Evolutionary conservation across 37 sponge, comb jelly and placozoan genomes (phyloP), one percentile per base, ranked within the genome.

Genomic region (Geodia barretti): DNA sequence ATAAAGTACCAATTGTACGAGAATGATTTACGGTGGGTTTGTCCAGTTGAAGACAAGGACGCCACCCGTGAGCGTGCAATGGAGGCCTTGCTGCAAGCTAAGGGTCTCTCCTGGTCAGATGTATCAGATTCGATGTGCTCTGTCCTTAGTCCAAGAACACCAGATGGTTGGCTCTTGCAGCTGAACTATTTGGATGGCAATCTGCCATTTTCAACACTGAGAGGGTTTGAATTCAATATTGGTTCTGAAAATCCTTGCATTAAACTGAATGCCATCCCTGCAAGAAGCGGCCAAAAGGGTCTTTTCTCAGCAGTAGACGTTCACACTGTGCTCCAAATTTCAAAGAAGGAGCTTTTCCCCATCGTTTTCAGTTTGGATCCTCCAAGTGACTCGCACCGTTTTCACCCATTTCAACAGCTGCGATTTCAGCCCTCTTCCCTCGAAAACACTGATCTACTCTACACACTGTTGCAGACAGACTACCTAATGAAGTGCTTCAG

Each of bases 341-440:
- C 34, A 11, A 2, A 23, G 21, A 35, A 70, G n/a, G 82, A 73
- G 43, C 25, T 68, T 21, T 36, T 34, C 31, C 80, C 85, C 2
- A 4, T 82, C 1, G 75, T 76, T 2, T 91, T 91, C 41, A 91
- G 88, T n/a, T 77, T 91, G 28, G 92, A 91, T 62, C 87, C 79
- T 35, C 92, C 92, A 1, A 79, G 60, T 82, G 25, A 61, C 28
- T 19, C 76, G 8, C 58, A 86, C 34, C 75, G 72, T 25, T 86
- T 79, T 70, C 92, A 91, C 77, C 92, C 92, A 54, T 91, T 91
- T 60, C 92, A 91, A 60, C 60, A 86, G 42, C 72, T 86, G 68
- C 63, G 92, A 23, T 91, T 79, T 68, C 21, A 40, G 0, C 73
- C 92, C 34, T 19, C 81, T 31, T 30, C 39, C 0, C 40, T 86